phyloP scores from a whole-genome alignment of 2,797 vertebrate genomes.

The Varecia variegata region DNA sequence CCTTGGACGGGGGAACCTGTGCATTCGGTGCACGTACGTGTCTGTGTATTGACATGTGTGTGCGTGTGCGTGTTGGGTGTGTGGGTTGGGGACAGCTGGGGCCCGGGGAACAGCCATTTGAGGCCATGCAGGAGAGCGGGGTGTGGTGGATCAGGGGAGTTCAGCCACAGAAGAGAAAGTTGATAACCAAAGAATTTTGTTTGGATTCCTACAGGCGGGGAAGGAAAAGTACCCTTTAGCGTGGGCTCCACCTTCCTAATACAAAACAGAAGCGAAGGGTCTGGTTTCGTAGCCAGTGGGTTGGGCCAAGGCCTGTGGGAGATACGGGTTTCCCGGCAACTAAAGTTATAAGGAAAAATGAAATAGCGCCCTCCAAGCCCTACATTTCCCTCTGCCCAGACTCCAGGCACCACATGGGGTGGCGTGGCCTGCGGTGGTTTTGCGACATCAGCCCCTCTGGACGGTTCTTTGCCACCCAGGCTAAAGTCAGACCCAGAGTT shows the following conservation, averaged over 20 bases:
- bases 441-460: background rate
- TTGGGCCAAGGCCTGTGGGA: background rate
- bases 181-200: background rate
- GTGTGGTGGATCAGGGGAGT: background rate
- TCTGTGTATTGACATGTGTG: rapidly evolving
- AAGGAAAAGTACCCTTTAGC: background rate
- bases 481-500: background rate
- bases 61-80: rapidly evolving
- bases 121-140: rapidly evolving
- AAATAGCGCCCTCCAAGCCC: rapidly evolving
- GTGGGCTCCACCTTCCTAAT: background rate
- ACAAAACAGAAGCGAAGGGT: background rate
- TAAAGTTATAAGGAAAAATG: background rate
- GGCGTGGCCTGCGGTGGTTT: rapidly evolving
- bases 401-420: rapidly evolving
- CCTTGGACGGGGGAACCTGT: background rate
- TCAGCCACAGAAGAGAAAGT: background rate
- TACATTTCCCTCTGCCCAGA: background rate
- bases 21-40: rapidly evolving
- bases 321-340: background rate
- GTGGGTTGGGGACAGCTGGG: background rate
- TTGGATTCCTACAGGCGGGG: background rate
- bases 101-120: background rate
- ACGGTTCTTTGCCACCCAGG: background rate
- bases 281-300: background rate